These are phyloP conservation scores for Cremastinae sp. DNA, from an alignment of 2,888 invertebrate genomes.

Conservation along the genomic window DNA sequence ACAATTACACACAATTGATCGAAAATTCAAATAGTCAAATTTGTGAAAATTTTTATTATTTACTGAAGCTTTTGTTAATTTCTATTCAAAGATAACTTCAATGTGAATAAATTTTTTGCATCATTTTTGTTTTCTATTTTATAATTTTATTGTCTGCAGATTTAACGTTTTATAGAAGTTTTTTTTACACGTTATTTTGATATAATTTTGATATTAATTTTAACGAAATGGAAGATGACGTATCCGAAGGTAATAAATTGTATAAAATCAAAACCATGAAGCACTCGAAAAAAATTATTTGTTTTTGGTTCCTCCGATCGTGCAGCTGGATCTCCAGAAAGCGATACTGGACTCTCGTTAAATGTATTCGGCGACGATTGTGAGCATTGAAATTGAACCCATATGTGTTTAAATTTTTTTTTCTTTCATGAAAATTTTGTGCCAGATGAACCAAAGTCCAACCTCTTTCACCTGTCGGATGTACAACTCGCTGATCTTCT, in stretches of 20 bases:
- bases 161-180: slow-evolving; percentile 3
- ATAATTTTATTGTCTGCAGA: not conserved
- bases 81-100: slow-evolving; percentile 44
- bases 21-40: no score
- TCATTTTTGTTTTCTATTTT: not conserved
- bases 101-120: not conserved
- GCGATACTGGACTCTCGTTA: slow-evolving; percentile 4
- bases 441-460: slow-evolving; percentile 17
- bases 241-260: slow-evolving; percentile 31
- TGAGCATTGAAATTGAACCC: slow-evolving; percentile 18
- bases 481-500: slow-evolving; percentile 19
- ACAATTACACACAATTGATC: no score
- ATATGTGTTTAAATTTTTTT: not conserved
- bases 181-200: slow-evolving; percentile 27
- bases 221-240: slow-evolving; percentile 40
- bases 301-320: slow-evolving; percentile 27
- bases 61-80: not conserved
- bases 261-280: not conserved
- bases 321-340: not conserved
- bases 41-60: no score
- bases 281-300: not conserved
- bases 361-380: slow-evolving; percentile 36
- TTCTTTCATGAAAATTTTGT: not conserved
- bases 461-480: slow-evolving; percentile 39
- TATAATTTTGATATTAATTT: slow-evolving; percentile 32